Evolutionary conservation across 2,113 vertebrate genomes (phyloP), one percentile per base, ranked within the genome.

Genomic region (Amia ocellicauda): DNA sequence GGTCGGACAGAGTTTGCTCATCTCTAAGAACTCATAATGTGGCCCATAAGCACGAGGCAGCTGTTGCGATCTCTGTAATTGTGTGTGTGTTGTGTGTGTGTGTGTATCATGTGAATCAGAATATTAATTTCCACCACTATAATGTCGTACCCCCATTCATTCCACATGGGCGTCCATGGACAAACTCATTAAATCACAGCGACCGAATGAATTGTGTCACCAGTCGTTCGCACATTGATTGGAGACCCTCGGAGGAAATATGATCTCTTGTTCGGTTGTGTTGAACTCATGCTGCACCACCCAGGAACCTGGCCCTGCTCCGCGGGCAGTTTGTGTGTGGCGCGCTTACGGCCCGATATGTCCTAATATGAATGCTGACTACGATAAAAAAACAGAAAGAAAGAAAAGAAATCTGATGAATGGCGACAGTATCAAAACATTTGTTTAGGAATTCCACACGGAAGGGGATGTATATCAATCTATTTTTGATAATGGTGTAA

Each of bases 401-500:
- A 58, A 58, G 58, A 66, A 67, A 76, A 67, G 65, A 77, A 65
- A 70, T 66, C 60, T 22, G 62, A 70, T 78, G 69, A 81, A 80
- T 72, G 62, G 73, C 47, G 80, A 0, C 19, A 67, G 73, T 72
- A 75, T 63, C 69, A 63, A 64, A 79, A 86, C 80, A 75, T 70
- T 80, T 85, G 70, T 78, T 79, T 79, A 66, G 81, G 79, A 74
- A 69, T 78, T 84, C 62, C 74, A 65, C 83, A 79, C 85, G 55
- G 80, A 70, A 74, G 85, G 85, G 83, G 84, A 82, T 78, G 75
- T 75, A 79, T 82, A 75, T 84, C 79, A 85, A 86, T 90, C 86
- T 87, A 83, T 87, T 80, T 85, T 72, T 85, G 76, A 90, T 89
- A 88, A 91, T 91, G 86, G 86, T 81, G 87, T 87, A 89, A 90